Conservation (phyloP, 1,140 invertebrate species). For the Mercenaria mercenaria region DNA sequence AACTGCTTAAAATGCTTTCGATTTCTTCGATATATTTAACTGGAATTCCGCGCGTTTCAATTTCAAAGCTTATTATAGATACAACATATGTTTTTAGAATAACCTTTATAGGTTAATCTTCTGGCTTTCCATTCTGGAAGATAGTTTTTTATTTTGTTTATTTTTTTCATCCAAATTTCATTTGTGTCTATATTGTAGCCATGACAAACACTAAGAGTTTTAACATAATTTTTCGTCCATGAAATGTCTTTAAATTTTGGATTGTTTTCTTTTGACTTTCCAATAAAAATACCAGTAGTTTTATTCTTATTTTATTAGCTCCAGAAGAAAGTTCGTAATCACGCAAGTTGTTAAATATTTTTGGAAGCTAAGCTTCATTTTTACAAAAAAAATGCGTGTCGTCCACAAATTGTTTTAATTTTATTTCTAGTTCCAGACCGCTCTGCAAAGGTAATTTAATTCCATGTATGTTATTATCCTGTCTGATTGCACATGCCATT, state of each 20-base stretch:
- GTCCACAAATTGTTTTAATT: not conserved
- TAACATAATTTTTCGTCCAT: not conserved
- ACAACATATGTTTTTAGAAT: no score
- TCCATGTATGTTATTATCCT: not conserved
- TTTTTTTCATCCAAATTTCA: not conserved
- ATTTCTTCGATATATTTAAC: no score
- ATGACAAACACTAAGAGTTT: not conserved
- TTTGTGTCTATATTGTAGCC: not conserved
- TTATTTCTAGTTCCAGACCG: not conserved
- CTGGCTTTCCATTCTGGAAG: not conserved
- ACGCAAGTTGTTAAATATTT: not conserved
- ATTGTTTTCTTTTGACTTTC: not conserved
- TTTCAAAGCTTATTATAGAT: no score
- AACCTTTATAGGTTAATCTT: not conserved
- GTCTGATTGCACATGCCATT: not conserved
- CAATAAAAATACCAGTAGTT: not conserved
- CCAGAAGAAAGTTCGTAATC: not conserved
- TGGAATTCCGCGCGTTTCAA: no score
- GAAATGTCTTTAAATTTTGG: not conserved
- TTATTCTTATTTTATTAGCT: not conserved
- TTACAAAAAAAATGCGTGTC: not conserved
- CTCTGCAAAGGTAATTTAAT: no score
- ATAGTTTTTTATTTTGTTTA: not conserved
- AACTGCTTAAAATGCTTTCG: not conserved
- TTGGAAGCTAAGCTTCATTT: not conserved